Evolutionary conservation across 2,888 invertebrate genomes (phyloP), one percentile per base, ranked within the genome.

Genomic region (Lobophora halterata): DNA sequence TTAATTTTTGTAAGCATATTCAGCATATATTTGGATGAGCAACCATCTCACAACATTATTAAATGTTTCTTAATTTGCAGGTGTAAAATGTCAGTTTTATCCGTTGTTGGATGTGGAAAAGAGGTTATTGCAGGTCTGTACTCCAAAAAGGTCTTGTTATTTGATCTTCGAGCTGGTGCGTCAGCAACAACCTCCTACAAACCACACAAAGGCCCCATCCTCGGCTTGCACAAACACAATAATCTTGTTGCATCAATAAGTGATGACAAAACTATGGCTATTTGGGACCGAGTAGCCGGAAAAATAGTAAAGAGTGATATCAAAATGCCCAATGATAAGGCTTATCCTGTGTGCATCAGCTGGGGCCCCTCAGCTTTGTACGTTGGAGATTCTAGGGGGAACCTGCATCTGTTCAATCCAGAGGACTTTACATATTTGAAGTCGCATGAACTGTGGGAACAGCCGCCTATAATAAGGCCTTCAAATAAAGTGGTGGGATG

Each of bases 221-320:
- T 91, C 46, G 79, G 72, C 23, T 61, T 83, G 6, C 66, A 73
- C 30, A 60, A 70, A 37, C 65, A 62, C 43, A 70, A 77, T n/a
- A 73, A 88, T 46, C 80, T 87, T 59, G 71, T 91, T 41, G 82
- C 90, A 18, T 90, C 90, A 9, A 79, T 89, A 1, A 90, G 90
- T 49, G 90, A 90, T 53, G 90, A 91, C 47, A 88, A 78, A 64
- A 88, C 89, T 2, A 71, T 91, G 45, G 85, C 88, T 14, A 65
- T 90, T 18, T 91, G 86, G 80, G 91, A 91, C 58, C 81, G 79
- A 60, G 81, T 83, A 29, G 87, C 89, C 18, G 80, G 88, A 9
- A 82, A 80, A 61, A 60, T 81, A 3, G 41, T 89, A 36, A 59
- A 67, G 40, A 74, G 49, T 54, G 72, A 79, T 53, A 61, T 85